Evolutionary conservation across 2,113 vertebrate genomes (phyloP).

Genomic region (Vulpes ferrilata): DNA sequence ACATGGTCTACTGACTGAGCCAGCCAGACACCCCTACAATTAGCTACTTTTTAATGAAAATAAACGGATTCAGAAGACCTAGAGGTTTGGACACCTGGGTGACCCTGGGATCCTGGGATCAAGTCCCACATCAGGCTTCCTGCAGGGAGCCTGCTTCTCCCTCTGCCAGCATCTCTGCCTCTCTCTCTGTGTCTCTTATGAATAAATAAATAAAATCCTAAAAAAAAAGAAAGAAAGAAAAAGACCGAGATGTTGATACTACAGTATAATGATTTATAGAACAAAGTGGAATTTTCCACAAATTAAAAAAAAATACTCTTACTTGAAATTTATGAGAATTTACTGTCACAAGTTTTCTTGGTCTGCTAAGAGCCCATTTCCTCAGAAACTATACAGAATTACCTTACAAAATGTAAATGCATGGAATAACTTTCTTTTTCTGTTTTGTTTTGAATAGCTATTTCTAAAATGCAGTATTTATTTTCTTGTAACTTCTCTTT

Average conservation of each 20-base stretch:
- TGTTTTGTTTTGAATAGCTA: neutral
- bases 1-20: neutral
- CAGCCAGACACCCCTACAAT: neutral
- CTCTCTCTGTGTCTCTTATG: too few species aligned
- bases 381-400: neutral
- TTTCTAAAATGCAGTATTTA: neutral
- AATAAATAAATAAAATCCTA: too few species aligned
- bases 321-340: conserved; percentile 36
- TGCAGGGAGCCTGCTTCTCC: too few species aligned
- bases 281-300: neutral
- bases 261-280: neutral
- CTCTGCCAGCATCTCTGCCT: too few species aligned
- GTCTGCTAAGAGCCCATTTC: conserved; percentile 7
- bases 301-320: neutral
- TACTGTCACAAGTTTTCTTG: neutral
- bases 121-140: too few species aligned
- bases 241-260: neutral
- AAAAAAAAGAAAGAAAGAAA: too few species aligned
- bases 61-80: neutral
- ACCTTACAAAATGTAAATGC: neutral
- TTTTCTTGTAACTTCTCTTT: neutral
- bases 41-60: neutral
- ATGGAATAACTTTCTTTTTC: neutral
- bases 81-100: neutral
- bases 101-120: too few species aligned